Percentiles rank a stretch among this genome's conserved stretches.
These are phyloP conservation scores for Toxotes chatareus DNA, from an alignment of 2,113 vertebrate species.

Conservation along the genomic window DNA sequence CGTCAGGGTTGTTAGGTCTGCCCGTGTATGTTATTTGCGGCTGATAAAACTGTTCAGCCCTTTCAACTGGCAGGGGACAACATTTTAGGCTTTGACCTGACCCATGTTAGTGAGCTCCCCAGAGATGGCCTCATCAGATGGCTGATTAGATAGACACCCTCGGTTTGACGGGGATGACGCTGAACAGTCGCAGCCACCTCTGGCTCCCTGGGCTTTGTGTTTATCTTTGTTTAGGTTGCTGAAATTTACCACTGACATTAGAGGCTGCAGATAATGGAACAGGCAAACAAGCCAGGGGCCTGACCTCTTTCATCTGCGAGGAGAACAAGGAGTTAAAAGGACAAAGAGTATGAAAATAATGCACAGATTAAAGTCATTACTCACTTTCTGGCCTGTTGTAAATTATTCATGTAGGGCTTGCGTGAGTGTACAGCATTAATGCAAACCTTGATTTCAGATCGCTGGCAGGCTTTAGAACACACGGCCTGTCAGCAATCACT, in stretches of 20 bases:
- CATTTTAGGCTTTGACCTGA: conserved; percentile 48
- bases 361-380: conserved; percentile 80
- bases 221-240: conserved; percentile 80
- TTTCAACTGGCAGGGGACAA: conserved; percentile 55
- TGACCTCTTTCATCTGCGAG: conserved; percentile 76
- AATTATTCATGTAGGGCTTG: conserved; percentile 76
- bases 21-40: conserved; percentile 7
- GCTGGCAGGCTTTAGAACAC: conserved; percentile 60
- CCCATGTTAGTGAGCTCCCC: conserved; percentile 57
- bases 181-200: conserved; percentile 78
- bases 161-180: conserved; percentile 78
- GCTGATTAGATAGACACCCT: conserved; percentile 81
- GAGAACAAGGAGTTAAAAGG: conserved; percentile 76
- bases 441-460: conserved; percentile 68
- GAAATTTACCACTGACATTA: conserved; percentile 80
- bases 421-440: conserved; percentile 74
- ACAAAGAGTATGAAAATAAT: conserved; percentile 71
- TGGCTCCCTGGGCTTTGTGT: conserved; percentile 68
- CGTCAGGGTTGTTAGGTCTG: not conserved
- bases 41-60: conserved; percentile 25
- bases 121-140: conserved; percentile 79
- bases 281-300: conserved; percentile 75
- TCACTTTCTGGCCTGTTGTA: conserved; percentile 77
- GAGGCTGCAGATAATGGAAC: conserved; percentile 76
- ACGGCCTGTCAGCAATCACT: conserved; percentile 74